Evolutionary conservation across 2,113 vertebrate genomes (phyloP), one percentile per base, ranked within the genome.

Genomic region (Tauraco erythrolophus): DNA sequence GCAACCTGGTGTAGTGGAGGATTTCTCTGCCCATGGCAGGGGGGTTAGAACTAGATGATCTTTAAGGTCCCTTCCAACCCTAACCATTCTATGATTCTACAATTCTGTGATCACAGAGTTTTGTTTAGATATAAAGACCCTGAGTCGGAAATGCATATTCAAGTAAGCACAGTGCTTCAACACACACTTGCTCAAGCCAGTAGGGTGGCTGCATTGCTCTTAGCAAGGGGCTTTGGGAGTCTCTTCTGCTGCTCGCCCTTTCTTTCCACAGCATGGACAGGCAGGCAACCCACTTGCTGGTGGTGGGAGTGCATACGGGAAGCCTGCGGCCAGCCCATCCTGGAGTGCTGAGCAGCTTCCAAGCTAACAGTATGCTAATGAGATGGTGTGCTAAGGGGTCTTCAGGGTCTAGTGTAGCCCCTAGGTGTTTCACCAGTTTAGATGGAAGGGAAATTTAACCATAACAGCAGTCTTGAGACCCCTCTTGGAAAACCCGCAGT

Each of bases 281-380:
- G 11, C 35, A 35, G 25, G 22, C 9, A 76, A 2, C 35, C 12
- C 17, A 2, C 9, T 31, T 1, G 0, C 14, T 27, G 70, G 17
- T 41, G 69, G 31, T 45, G 31, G 28, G 43, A 69, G 11, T n/a
- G 16, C 8, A 48, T 31, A 33, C 15, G 25, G 19, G n/a, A 41
- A 69, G n/a, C 33, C 39, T 39, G 19, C 19, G 37, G 7, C 27
- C 16, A 23, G 37, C 71, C 19, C 19, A 7, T 31, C 43, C 43
- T 56, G 3, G 0, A 35, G 18, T 11, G 43, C 57, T 39, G 5
- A 19, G 37, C 37, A 50, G 22, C 51, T 61, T 39, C 41, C n/a
- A 45, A 46, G 13, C 12, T 39, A 37, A 37, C 10, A 41, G 21
- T 11, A 14, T 8, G 6, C 6, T 70, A 3, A 6, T 0, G 0